Base-by-base conservation (phyloP, 2,888 invertebrate genomes). In the Leuctra nigra region DNA sequence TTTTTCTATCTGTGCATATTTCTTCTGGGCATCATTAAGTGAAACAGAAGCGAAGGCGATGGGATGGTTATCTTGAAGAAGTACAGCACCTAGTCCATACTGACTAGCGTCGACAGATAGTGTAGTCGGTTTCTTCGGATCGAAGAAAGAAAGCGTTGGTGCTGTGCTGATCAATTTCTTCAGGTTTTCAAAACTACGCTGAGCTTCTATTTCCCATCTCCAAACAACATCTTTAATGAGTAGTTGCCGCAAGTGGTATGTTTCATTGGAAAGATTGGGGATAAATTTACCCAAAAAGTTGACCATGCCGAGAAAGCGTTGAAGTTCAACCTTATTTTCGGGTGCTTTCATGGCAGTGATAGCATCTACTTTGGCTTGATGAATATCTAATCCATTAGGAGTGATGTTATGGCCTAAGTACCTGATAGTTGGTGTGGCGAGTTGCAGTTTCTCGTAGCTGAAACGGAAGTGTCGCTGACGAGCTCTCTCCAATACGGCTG, bases 371-470 rank as follows among this genome's bases (percentile, higher is more conserved):
- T 58, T 54, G 2, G 55, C 13, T 22, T 25, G 13, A 6, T 48
- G 29, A 3, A 48, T 24, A 14, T 33, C 29, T 6, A 48, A 4
- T 41, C 47, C 47, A 61, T 53, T 25, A 62, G 57, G 33, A 61
- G 59, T 29, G 6, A 48, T 14, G 14, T 29, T n/a, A 22, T 48
- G 48, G 9, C 48, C 48, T 24, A 48, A 6, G 33, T 14, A 48
- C 20, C 24, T 24, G 7, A 48, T 48, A 4, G 29, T 14, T 6
- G 20, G 14, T 23, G 13, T 22, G n/a, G 29, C 33, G 56, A 57
- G 64, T 64, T 35, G 58, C 44, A 24, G 66, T 57, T 67, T 67
- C 22, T 64, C 62, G 48, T 58, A 58, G 22, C 64, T 66, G 7
- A 68, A 50, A 38, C 64, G 66, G 20, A 67, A 55, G 4, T 65